Evolutionary conservation across 2,888 invertebrate species (phyloP).

Genomic region (Ornithoptera priamus): DNA sequence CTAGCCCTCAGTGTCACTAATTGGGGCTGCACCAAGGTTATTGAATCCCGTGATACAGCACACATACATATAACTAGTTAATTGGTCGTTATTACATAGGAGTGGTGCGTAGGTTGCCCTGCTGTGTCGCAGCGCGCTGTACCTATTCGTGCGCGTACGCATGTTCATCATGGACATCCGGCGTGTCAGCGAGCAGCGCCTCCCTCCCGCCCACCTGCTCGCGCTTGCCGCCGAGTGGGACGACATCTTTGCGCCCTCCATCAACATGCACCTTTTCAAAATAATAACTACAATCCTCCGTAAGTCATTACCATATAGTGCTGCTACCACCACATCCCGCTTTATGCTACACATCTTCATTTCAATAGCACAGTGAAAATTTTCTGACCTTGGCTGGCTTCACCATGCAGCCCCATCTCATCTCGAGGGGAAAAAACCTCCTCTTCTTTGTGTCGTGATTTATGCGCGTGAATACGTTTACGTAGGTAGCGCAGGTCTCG

Average conservation of each 20-base stretch:
- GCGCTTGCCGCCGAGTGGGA: constrained; percentile 85
- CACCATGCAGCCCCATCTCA: too few species aligned
- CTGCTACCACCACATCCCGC: not conserved
- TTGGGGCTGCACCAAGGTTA: constrained; percentile 78
- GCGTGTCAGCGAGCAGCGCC: constrained; percentile 60
- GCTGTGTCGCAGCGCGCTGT: constrained; percentile 73
- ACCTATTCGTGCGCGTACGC: constrained; percentile 74
- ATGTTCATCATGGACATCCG: constrained; percentile 63
- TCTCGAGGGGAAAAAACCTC: too few species aligned
- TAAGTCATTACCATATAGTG: constrained; percentile 34
- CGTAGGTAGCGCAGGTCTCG: too few species aligned
- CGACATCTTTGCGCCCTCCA: constrained; percentile 85
- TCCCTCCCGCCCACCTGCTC: constrained; percentile 52
- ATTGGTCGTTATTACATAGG: not conserved
- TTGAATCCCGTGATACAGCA: not conserved
- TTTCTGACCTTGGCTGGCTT: too few species aligned
- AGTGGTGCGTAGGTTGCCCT: constrained; percentile 63
- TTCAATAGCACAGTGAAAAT: too few species aligned
- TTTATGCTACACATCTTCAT: too few species aligned
- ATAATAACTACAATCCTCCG: constrained; percentile 49
- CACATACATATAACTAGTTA: not conserved
- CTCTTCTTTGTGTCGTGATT: too few species aligned
- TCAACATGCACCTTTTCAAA: constrained; percentile 74
- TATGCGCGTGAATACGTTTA: too few species aligned
- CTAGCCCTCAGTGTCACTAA: constrained; percentile 57